These are phyloP conservation scores for Rhagologus leucostigma DNA, from an alignment of 2,113 vertebrate genomes.

Conservation along the genomic window DNA sequence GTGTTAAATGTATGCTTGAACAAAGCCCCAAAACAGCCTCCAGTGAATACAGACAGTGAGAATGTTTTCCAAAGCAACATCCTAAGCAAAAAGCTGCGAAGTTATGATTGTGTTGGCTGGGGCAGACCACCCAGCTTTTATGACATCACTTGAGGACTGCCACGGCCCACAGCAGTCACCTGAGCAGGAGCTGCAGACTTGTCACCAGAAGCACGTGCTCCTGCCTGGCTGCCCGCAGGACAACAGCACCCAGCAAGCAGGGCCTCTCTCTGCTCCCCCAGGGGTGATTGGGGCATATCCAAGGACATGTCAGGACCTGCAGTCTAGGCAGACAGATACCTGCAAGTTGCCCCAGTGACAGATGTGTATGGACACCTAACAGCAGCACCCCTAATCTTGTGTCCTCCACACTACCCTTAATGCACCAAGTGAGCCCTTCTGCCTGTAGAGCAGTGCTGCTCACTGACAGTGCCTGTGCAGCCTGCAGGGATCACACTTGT, in stretches of 20 bases:
- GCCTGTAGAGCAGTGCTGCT: not conserved
- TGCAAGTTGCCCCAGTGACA: not conserved
- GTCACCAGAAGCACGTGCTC: not conserved
- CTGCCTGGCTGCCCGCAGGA: not conserved
- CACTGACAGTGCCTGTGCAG: not conserved
- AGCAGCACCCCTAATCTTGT: not conserved
- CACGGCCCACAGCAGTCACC: not conserved
- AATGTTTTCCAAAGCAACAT: not conserved
- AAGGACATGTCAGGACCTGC: not conserved
- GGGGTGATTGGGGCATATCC: no score
- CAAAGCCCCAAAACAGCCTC: not conserved
- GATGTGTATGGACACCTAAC: not conserved
- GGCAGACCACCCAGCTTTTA: not conserved
- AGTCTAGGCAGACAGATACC: not conserved
- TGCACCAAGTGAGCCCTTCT: not conserved
- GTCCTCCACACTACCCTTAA: rapidly evolving
- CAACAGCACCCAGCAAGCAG: not conserved
- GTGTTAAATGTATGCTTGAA: not conserved
- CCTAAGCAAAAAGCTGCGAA: not conserved
- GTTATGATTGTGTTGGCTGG: not conserved
- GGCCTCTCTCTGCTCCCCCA: not conserved
- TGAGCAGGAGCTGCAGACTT: not conserved
- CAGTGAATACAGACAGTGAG: not conserved
- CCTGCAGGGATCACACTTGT: not conserved
- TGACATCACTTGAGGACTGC: not conserved